A percentile compares a stretch with the other conserved stretches of the same genome.
These are phyloP conservation scores for Zenarchopterus dispar DNA, from an alignment of 2,797 vertebrate species.

Conservation along the genomic window DNA sequence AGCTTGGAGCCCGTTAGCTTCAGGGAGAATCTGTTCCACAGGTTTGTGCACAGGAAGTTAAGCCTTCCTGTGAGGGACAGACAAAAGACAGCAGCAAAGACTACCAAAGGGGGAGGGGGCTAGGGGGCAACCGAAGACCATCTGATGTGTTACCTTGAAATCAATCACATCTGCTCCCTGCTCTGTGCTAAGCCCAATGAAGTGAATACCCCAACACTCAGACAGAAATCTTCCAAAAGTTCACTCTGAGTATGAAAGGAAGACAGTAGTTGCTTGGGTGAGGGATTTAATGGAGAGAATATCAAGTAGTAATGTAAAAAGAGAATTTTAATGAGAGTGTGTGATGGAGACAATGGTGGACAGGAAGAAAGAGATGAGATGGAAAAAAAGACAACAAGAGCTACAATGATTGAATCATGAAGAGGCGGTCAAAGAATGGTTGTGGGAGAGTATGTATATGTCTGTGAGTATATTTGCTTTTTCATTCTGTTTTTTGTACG, in stretches of 20 bases:
- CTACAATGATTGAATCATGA: constrained; percentile 35
- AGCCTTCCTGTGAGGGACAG: constrained; percentile 48
- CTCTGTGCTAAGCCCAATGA: constrained; percentile 58
- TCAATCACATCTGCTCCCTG: constrained; percentile 48
- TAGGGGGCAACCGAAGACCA: constrained; percentile 52
- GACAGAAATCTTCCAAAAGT: constrained; percentile 56
- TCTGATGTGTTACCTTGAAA: constrained; percentile 66
- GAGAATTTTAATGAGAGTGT: constrained; percentile 52
- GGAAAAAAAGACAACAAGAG: constrained; percentile 31
- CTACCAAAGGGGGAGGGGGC: constrained; percentile 62
- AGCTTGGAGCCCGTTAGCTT: constrained; percentile 19
- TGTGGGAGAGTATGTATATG: constrained; percentile 8
- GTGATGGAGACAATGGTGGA: constrained; percentile 49
- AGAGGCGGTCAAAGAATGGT: constrained; percentile 27
- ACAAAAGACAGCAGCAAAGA: constrained; percentile 54
- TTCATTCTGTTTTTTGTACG: constrained; percentile 38
- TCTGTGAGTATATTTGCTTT: constrained; percentile 20
- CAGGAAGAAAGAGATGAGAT: constrained; percentile 31
- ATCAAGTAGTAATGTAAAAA: constrained; percentile 54
- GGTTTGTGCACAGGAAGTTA: constrained; percentile 51
- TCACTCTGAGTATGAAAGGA: constrained; percentile 47
- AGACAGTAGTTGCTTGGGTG: constrained; percentile 39
- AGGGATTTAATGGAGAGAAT: constrained; percentile 54
- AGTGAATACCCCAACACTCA: constrained; percentile 48
- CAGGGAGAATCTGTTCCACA: constrained; percentile 28